A percentile compares a stretch with the other conserved stretches of the same genome.
Conservation (phyloP, 2,888 invertebrate genomes). For the Papilio gigon region DNA sequence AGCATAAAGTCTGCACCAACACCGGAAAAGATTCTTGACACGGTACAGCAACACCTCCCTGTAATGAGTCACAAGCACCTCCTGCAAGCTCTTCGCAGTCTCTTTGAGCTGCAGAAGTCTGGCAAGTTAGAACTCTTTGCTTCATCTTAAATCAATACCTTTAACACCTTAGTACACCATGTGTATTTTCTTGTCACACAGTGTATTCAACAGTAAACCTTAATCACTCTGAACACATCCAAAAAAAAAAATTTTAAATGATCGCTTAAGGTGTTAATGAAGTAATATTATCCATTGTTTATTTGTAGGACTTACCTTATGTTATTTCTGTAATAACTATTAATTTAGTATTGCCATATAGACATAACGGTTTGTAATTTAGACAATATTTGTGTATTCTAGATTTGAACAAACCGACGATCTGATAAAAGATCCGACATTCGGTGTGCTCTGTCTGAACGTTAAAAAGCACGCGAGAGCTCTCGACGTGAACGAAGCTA, state of each 20-base stretch:
- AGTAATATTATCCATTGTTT: too few relatives aligned
- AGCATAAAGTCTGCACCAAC: constrained; percentile 72
- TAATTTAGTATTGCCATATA: neutral
- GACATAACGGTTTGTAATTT: neutral
- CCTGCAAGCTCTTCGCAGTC: constrained; percentile 78
- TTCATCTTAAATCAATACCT: constrained; percentile 24
- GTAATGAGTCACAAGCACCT: constrained; percentile 80
- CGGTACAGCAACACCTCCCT: constrained; percentile 69
- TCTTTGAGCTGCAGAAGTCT: constrained; percentile 82
- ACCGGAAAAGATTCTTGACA: constrained; percentile 70
- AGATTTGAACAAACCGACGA: constrained; percentile 63
- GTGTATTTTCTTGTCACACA: too few relatives aligned
- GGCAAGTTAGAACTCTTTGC: constrained; percentile 63
- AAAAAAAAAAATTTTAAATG: too few relatives aligned
- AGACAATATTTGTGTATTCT: constrained; percentile 43
- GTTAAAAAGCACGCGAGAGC: constrained; percentile 80
- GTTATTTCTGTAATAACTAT: too few relatives aligned
- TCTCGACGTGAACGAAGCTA: constrained; percentile 78
- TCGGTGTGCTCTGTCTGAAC: constrained; percentile 82
- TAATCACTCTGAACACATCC: too few relatives aligned
- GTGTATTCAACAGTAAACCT: too few relatives aligned
- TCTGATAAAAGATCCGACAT: constrained; percentile 80
- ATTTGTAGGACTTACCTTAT: too few relatives aligned
- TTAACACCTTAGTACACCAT: too few relatives aligned
- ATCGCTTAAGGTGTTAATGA: too few relatives aligned